These are phyloP conservation scores for Chaetodon trifascialis DNA, from an alignment of 2,113 vertebrate species.

Conservation along the genomic window DNA sequence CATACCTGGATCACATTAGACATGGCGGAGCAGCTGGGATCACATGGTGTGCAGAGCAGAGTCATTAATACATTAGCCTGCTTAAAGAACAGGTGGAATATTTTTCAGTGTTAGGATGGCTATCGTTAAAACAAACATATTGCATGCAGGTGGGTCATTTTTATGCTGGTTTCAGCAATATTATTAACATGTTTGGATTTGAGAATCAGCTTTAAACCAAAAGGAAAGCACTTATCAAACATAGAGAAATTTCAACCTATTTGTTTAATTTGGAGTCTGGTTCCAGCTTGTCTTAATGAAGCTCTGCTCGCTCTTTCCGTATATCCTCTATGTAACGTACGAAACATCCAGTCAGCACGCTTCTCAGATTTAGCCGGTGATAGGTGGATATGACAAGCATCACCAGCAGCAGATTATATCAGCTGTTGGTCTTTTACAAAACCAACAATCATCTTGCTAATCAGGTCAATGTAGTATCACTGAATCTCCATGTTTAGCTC, in stretches of 20 bases:
- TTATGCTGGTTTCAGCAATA: not conserved
- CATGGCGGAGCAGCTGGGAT: constrained; percentile 55
- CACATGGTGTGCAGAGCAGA: constrained; percentile 37
- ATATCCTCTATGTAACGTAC: not conserved
- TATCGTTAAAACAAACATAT: constrained; percentile 22
- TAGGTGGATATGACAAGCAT: no score
- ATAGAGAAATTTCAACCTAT: not conserved
- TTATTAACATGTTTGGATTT: not conserved
- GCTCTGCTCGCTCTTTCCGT: not conserved
- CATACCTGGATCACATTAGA: constrained; percentile 76
- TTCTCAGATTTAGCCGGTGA: not conserved
- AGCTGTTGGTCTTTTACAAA: no score
- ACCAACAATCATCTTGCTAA: no score
- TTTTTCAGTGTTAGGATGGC: constrained; percentile 1
- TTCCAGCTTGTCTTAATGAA: not conserved
- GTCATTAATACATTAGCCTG: constrained; percentile 42
- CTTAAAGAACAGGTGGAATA: constrained; percentile 60
- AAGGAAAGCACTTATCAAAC: not conserved
- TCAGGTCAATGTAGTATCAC: not conserved
- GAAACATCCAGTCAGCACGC: not conserved
- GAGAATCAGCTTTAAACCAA: no score
- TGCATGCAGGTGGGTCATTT: constrained; percentile 13
- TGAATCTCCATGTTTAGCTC: not conserved
- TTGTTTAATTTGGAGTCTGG: not conserved
- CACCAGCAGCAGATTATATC: no score